phyloP scores from a whole-genome alignment of 1,140 invertebrate species.

The roundworm (Caenorhabditis elegans) region DNA sequence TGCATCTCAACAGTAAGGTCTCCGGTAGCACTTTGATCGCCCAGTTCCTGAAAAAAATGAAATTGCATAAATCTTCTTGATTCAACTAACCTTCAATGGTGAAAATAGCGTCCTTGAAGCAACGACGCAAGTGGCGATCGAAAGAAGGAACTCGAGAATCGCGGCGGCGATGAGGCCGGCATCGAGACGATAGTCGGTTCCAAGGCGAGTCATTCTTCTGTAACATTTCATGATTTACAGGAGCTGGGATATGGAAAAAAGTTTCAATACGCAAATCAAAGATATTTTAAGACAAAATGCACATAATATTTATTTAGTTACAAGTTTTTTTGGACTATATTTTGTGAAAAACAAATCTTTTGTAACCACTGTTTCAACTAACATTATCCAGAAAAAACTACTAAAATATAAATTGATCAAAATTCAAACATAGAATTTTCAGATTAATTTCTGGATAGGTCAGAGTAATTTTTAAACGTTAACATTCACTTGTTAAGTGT shows the following conservation, averaged over 20 bases:
- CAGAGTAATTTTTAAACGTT: no score
- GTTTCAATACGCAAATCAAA: not conserved
- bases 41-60: not conserved
- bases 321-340: no score
- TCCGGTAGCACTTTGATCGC: not conserved
- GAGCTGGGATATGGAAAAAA: not conserved
- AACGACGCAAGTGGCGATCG: constrained; percentile 50
- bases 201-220: constrained; percentile 55
- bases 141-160: constrained; percentile 51
- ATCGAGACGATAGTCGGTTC: constrained; percentile 58
- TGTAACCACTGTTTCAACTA: no score
- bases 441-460: no score
- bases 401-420: no score
- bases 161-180: constrained; percentile 54
- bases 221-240: not conserved
- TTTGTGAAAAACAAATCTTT: no score
- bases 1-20: constrained; percentile 10
- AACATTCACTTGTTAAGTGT: no score
- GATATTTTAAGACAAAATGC: no score
- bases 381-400: no score
- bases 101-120: constrained; percentile 38
- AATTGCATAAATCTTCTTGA: not conserved
- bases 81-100: constrained; percentile 9
- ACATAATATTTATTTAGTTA: no score
- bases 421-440: no score